These are phyloP conservation scores for Brachyptera putata DNA, from an alignment of 2,888 invertebrate species.

Conservation along the genomic window DNA sequence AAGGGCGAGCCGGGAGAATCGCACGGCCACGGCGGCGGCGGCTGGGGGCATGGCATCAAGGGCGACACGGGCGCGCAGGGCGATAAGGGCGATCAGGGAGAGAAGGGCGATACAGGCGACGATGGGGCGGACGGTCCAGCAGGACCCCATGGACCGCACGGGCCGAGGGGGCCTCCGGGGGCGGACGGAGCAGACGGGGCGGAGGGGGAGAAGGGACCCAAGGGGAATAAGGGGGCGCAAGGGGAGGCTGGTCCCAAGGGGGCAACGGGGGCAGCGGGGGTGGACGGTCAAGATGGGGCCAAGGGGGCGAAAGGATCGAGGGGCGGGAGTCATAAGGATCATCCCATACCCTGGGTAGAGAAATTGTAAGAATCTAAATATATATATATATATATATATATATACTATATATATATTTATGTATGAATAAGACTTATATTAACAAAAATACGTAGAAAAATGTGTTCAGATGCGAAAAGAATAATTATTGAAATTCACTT, in stretches of 20 bases:
- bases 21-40: conserved; percentile 3
- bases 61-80: neutral
- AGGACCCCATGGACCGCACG: neutral
- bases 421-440: no score
- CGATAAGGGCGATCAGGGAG: conserved; percentile 46
- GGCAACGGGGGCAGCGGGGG: neutral
- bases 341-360: no score
- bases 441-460: no score
- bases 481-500: no score
- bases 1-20: conserved; percentile 14
- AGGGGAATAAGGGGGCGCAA: conserved; percentile 12
- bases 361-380: no score
- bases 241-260: neutral
- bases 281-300: conserved; percentile 7
- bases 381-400: no score
- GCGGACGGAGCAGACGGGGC: conserved; percentile 37
- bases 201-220: neutral
- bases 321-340: no score
- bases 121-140: neutral
- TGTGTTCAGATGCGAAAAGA: no score
- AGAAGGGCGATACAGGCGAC: neutral
- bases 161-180: neutral
- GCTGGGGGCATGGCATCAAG: neutral
- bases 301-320: conserved; percentile 12
- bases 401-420: no score